Evolutionary conservation across 2,113 vertebrate genomes (phyloP), one percentile per base, ranked within the genome.

Genomic region (Ciconia boyciana): DNA sequence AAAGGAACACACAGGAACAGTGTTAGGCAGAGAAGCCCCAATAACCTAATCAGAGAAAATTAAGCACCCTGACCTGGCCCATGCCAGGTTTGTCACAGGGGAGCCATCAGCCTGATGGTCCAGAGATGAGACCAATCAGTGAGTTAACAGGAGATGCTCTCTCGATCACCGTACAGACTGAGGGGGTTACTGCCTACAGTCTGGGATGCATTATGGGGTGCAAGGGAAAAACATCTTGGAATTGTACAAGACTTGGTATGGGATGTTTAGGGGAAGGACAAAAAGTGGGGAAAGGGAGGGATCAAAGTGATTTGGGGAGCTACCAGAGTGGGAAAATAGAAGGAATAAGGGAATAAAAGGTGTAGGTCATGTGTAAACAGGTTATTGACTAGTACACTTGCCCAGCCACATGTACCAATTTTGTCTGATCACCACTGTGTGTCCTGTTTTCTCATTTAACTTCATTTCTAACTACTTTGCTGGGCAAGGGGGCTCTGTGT

Each of bases 321-420:
- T 57, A 24, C 11, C 13, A 74, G 25, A 64, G 18, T 31, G 9
- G 14, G 3, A 32, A 41, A 77, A n/a, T 3, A 28, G 52, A 57
- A 79, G 19, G 14, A 82, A n/a, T 58, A 75, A 69, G 8, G 44
- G 25, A 78, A 58, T 71, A 70, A 85, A 64, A 83, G 13, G 8
- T n/a, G 13, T 66, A 32, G 19, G 6, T 57, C 29, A 10, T 2
- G 0, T 16, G 16, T 36, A 26, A 20, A 62, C 24, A 52, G 21
- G 10, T 17, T 91, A 16, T 31, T 64, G 69, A 55, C 29, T 14
- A 20, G 9, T 54, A 22, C 11, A 19, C 9, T 77, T 58, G 24
- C 39, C 11, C 34, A 0, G 0, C 5, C 16, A 36, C 9, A 11
- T 4, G 1, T 39, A 19, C 1, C 0, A 48, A 6, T 66, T 34